These are phyloP conservation scores for Rallus limicola DNA, from an alignment of 2,113 vertebrate genomes.

Conservation along the genomic window DNA sequence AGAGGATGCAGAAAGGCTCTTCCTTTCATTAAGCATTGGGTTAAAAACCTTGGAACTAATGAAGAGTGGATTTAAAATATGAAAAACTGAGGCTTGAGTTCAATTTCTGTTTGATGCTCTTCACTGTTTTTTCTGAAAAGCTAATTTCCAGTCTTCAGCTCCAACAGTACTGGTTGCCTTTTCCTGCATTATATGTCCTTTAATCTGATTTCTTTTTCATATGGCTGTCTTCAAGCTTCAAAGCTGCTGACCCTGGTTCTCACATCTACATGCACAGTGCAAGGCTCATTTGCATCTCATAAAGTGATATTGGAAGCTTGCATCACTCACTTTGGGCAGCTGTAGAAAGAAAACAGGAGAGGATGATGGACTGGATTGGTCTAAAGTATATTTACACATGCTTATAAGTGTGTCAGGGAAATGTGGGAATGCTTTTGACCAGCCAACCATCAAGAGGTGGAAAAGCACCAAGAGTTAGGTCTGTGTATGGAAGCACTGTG, in stretches of 20 bases:
- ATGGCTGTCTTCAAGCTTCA: background rate
- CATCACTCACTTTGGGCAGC: background rate
- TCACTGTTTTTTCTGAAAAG: constrained; percentile 14
- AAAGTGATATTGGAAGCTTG: background rate
- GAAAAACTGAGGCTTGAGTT: background rate
- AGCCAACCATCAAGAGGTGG: background rate
- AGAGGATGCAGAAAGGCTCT: background rate
- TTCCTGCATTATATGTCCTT: background rate
- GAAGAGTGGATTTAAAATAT: background rate
- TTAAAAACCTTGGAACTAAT: background rate
- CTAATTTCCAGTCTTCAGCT: background rate
- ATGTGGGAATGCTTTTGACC: background rate
- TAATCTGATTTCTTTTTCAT: background rate
- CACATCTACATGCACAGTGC: background rate
- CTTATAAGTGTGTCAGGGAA: background rate
- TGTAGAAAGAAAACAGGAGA: background rate
- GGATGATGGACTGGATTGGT: background rate
- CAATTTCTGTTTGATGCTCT: background rate
- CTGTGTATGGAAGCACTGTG: background rate
- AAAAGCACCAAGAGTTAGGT: background rate
- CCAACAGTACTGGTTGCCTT: background rate
- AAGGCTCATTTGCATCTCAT: background rate
- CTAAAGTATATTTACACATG: background rate
- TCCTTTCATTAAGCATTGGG: background rate
- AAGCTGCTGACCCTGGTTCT: background rate